phyloP scores from a whole-genome alignment of 2,113 vertebrate genomes.

The Oreochromis spilurus region DNA sequence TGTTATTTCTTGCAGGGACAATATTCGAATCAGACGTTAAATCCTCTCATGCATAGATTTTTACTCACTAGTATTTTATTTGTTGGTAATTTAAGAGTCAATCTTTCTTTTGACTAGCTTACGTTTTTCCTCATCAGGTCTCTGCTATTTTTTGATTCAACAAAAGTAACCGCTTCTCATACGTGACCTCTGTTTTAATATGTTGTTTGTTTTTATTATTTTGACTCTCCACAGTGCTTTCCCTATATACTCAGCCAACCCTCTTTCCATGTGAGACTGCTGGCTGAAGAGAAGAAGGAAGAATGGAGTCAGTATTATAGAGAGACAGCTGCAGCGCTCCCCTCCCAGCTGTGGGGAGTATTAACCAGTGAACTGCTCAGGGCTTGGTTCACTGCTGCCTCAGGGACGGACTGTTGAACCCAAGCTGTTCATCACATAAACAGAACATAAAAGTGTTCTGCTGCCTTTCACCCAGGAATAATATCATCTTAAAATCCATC shows the following conservation, averaged over 20 bases:
- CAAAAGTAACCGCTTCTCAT: conserved; percentile 8
- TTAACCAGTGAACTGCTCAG: conserved; percentile 45
- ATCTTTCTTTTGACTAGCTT: background rate
- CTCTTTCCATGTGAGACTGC: background rate
- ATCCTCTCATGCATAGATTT: background rate
- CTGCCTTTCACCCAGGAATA: background rate
- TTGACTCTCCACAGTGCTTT: background rate
- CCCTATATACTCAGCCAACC: background rate
- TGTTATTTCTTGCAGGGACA: background rate
- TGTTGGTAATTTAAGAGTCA: background rate
- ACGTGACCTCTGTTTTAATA: conserved; percentile 29
- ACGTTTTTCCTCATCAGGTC: background rate
- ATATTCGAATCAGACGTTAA: background rate
- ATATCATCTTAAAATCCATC: background rate
- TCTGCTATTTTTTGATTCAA: conserved; percentile 16
- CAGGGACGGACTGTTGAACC: conserved; percentile 17
- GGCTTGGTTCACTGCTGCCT: conserved; percentile 26
- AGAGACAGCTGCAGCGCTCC: conserved; percentile 39
- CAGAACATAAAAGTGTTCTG: background rate
- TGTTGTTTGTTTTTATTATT: conserved; percentile 35
- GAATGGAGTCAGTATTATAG: conserved; percentile 26
- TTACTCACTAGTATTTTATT: conserved; percentile 1
- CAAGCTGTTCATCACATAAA: conserved; percentile 39
- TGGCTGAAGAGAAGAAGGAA: conserved; percentile 12
- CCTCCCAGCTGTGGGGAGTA: conserved; percentile 35